Base-by-base conservation (phyloP, 2,888 invertebrate species). In the Petrophora chlorosata region DNA sequence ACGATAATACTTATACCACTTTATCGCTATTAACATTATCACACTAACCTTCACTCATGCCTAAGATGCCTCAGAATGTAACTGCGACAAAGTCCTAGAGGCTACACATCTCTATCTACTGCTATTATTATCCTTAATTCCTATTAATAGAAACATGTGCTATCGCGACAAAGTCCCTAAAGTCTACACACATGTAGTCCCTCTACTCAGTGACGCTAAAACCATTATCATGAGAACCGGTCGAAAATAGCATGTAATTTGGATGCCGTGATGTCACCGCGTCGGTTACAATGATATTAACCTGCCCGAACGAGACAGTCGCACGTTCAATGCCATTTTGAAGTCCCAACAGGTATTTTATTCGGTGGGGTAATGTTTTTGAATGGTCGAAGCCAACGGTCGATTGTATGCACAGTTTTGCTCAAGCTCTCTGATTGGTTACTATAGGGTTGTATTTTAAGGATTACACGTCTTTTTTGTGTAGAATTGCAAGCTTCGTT, bases 231-330 rank as follows among this genome's bases (percentile, higher is more conserved):
- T 29, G 36, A 17, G 41, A 61, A 74, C 74, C 70, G 68, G 73
- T 73, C 57, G 62, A 55, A n/a, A n/a, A n/a, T 50, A 48, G 59
- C 53, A 58, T 2, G 16, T 59, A 62, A 67, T 63, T 62, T 61
- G 58, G 61, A 66, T 66, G 44, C 39, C 53, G 59, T 73, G 72
- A 73, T 71, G 68, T 74, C 74, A 75, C 59, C 62, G 51, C 53
- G 53, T 59, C 67, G 60, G 63, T 59, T 62, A 62, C 63, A 49
- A 55, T 12, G 44, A 33, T 59, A 43, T 49, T 56, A 69, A 12
- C 56, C 65, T 50, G 36, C 46, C 34, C 19, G 30, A 23, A 29
- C 32, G 36, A 28, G 15, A 34, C 47, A 16, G 14, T 16, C 46
- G 29, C 33, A 33, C 33, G 38, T 34, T 22, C 34, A 33, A 5